These are phyloP conservation scores for Meandrusa payeni DNA, from an alignment of 2,888 invertebrate genomes.

Conservation along the genomic window DNA sequence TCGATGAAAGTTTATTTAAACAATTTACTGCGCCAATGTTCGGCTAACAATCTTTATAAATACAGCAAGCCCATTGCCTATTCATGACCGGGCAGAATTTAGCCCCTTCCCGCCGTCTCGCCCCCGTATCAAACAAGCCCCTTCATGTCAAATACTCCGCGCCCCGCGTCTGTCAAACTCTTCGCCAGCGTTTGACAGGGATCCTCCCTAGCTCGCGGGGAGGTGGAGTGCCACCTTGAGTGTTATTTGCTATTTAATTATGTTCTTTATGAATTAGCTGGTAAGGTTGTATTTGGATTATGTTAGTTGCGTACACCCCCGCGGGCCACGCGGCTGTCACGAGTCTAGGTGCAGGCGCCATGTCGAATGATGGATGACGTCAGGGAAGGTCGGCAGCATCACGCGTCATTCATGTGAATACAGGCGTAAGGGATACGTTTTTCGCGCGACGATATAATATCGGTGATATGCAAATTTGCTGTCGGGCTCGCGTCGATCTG, in stretches of 20 bases:
- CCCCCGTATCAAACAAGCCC: slow-evolving; percentile 80
- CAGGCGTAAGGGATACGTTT: slow-evolving; percentile 81
- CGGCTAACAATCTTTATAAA: slow-evolving; percentile 78
- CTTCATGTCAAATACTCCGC: slow-evolving; percentile 81
- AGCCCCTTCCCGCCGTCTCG: slow-evolving; percentile 58
- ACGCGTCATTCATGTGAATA: slow-evolving; percentile 81
- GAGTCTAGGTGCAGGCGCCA: slow-evolving; percentile 80
- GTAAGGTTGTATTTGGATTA: slow-evolving; percentile 36
- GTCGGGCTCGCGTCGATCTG: slow-evolving; percentile 58
- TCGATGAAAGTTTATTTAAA: slow-evolving; percentile 51
- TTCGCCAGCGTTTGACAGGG: slow-evolving; percentile 80
- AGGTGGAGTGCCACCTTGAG: slow-evolving; percentile 69
- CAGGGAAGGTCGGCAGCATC: slow-evolving; percentile 79
- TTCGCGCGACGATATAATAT: slow-evolving; percentile 80
- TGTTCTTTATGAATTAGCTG: slow-evolving; percentile 27
- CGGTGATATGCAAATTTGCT: slow-evolving; percentile 78
- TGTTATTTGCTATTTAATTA: slow-evolving; percentile 28
- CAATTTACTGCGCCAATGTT: slow-evolving; percentile 67
- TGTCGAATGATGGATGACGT: slow-evolving; percentile 80
- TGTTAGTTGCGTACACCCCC: slow-evolving; percentile 35
- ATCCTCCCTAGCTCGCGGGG: slow-evolving; percentile 75
- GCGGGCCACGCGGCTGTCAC: slow-evolving; percentile 62
- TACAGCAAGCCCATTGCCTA: slow-evolving; percentile 80
- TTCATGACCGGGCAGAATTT: slow-evolving; percentile 80
- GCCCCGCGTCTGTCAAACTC: slow-evolving; percentile 81